A percentile compares a stretch with the other conserved stretches of the same genome.
Evolutionary conservation across 2,888 invertebrate species (phyloP).

Genomic region (Gasteruption jaculator): DNA sequence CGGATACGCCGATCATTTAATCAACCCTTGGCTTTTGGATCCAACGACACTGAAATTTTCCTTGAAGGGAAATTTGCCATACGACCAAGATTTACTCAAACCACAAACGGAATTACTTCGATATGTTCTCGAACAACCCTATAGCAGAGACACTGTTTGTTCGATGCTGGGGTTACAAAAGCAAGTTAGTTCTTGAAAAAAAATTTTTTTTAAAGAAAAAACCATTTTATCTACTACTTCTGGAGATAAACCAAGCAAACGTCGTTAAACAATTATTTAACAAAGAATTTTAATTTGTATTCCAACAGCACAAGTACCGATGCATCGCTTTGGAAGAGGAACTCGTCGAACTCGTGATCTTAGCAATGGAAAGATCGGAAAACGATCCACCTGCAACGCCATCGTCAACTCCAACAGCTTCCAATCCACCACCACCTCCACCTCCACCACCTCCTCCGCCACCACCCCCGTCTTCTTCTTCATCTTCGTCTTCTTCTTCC

Average conservation of each 20-base stretch:
- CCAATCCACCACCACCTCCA: too few species aligned
- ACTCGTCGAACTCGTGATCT: slow-evolving; percentile 83
- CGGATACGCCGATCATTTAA: slow-evolving; percentile 82
- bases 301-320: slow-evolving; percentile 70
- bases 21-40: slow-evolving; percentile 92
- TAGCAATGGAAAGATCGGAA: slow-evolving; percentile 90
- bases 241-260: too few species aligned
- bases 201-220: background rate
- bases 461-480: too few species aligned
- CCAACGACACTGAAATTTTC: slow-evolving; percentile 71
- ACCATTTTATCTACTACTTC: background rate
- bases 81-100: slow-evolving; percentile 79
- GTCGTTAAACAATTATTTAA: slow-evolving; percentile 35
- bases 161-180: slow-evolving; percentile 92
- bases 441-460: too few species aligned
- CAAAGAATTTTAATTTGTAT: slow-evolving; percentile 21
- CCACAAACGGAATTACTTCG: slow-evolving; percentile 83
- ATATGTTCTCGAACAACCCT: slow-evolving; percentile 91
- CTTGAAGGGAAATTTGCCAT: slow-evolving; percentile 76
- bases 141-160: slow-evolving; percentile 94
- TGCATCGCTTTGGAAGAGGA: slow-evolving; percentile 90
- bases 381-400: slow-evolving; percentile 55
- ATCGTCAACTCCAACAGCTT: too few species aligned
- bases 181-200: too few species aligned
- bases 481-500: too few species aligned